Conservation (phyloP, 2,797 vertebrate genomes). For the Carapus acus region DNA sequence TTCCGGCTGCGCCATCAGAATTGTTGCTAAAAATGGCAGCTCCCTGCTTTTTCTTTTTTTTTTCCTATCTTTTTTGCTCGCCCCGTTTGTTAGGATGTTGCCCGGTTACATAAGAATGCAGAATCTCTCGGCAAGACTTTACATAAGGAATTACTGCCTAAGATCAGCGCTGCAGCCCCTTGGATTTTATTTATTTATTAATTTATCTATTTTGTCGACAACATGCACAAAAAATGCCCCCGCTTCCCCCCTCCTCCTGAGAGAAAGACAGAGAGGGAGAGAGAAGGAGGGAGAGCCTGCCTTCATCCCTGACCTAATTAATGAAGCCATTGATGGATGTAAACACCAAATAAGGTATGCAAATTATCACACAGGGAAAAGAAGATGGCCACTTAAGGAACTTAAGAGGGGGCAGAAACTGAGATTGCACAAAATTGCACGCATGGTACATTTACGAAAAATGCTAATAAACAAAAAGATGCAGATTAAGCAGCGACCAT, state of each 20-base stretch:
- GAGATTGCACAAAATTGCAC: slow-evolving; percentile 61
- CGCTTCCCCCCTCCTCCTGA: slow-evolving; percentile 24
- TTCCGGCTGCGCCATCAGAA: slow-evolving; percentile 45
- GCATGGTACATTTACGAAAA: slow-evolving; percentile 46
- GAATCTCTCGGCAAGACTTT: slow-evolving; percentile 66
- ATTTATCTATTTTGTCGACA: slow-evolving; percentile 48
- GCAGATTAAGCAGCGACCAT: too few species aligned
- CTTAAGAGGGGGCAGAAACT: slow-evolving; percentile 56
- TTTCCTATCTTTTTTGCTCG: too few species aligned
- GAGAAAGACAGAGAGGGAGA: too few species aligned
- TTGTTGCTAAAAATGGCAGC: slow-evolving; percentile 46
- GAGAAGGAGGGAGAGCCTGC: slow-evolving; percentile 55
- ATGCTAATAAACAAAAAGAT: slow-evolving; percentile 49
- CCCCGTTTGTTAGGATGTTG: slow-evolving; percentile 71
- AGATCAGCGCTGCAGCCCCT: slow-evolving; percentile 58
- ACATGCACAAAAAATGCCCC: slow-evolving; percentile 38
- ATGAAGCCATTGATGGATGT: slow-evolving; percentile 72
- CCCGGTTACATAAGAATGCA: slow-evolving; percentile 75
- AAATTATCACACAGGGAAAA: slow-evolving; percentile 56
- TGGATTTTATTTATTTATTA: slow-evolving; percentile 40
- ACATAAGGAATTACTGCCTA: slow-evolving; percentile 66
- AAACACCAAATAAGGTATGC: slow-evolving; percentile 75
- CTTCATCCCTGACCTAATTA: slow-evolving; percentile 77
- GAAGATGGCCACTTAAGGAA: slow-evolving; percentile 59
- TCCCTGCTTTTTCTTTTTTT: slow-evolving; percentile 43